phyloP scores from a whole-genome alignment of 2,113 vertebrate genomes.

The Macquaria ambigua region DNA sequence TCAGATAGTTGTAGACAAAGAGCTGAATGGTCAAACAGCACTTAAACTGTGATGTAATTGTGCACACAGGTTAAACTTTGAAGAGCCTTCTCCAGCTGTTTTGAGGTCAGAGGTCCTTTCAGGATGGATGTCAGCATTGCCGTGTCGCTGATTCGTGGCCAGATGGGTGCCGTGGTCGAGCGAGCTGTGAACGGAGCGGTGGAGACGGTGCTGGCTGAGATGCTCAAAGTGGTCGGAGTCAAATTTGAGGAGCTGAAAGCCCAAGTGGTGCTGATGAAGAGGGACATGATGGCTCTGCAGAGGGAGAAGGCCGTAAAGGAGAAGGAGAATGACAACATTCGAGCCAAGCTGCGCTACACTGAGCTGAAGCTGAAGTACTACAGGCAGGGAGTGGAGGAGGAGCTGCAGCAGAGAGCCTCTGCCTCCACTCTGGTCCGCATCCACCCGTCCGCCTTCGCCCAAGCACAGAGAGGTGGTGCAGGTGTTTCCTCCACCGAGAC shows the following conservation, averaged over 20 bases:
- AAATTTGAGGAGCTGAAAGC: slow-evolving; percentile 86
- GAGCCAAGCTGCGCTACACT: slow-evolving; percentile 81
- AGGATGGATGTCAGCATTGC: slow-evolving; percentile 86
- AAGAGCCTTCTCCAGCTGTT: background rate
- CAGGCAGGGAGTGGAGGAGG: slow-evolving; percentile 80
- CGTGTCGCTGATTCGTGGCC: slow-evolving; percentile 84
- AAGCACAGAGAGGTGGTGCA: slow-evolving; percentile 14
- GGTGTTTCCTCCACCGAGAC: slow-evolving; percentile 6
- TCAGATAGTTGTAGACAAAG: too few species aligned
- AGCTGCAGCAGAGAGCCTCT: slow-evolving; percentile 76
- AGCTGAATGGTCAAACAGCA: background rate
- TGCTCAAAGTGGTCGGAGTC: slow-evolving; percentile 84
- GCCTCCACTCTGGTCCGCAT: slow-evolving; percentile 43
- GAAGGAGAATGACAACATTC: slow-evolving; percentile 84
- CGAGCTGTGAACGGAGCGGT: slow-evolving; percentile 85
- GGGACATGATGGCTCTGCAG: slow-evolving; percentile 63
- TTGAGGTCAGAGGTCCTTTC: too few species aligned
- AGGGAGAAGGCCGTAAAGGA: slow-evolving; percentile 81
- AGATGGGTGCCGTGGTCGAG: slow-evolving; percentile 86
- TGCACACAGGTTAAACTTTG: slow-evolving; percentile 15
- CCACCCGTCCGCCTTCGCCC: slow-evolving; percentile 33
- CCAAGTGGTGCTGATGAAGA: slow-evolving; percentile 77
- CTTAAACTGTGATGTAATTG: background rate
- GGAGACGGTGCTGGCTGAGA: slow-evolving; percentile 86
- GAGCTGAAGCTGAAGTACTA: slow-evolving; percentile 83